Base-by-base conservation (phyloP, 2,797 vertebrate genomes). In the Falco naumanni region DNA sequence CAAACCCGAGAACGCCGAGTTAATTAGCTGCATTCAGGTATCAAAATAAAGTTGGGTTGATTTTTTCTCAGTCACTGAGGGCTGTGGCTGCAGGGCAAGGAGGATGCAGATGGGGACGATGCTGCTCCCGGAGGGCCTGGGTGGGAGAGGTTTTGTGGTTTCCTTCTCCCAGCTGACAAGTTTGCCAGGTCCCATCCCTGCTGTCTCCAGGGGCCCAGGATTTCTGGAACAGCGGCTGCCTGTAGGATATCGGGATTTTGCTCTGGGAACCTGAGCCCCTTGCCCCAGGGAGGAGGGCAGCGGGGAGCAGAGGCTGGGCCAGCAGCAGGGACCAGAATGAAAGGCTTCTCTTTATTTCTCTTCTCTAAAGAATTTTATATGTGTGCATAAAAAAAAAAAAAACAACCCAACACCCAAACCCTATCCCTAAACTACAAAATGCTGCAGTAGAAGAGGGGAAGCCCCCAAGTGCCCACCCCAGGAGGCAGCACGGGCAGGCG, bases 211-310 rank as follows among this genome's bases (percentile, higher is more conserved):
- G 12, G 28, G 3, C 1, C 3, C 37, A 47, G 84, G 37, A 11
- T 63, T 75, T 43, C 21, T 24, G 81, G 59, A 74, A 37, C 0
- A 0, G 79, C 9, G 16, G 47, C 16, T 68, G 24, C 19, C 11
- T 16, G 50, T 10, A 21, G 50, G 43, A 5, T 19, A 10, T 11
- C 0, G 0, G 59, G 28, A 33, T 26, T 51, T 64, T 1, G 3
- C 79, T 61, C 80, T 22, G 45, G 29, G 69, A 86, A 41, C 39
- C 61, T 41, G 65, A 84, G 60, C 60, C 50, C 80, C 63, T 18
- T 14, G 8, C 15, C 37, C 54, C 0, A 0, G 43, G 54, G 48
- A 72, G 29, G 50, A 25, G 33, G 48, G 45, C 54, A 71, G 69
- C 2, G 6, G 66, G 71, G 57, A 82, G 60, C 41, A 72, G 83